Percentiles rank a stretch among this genome's conserved stretches.
Conservation (phyloP, 2,113 vertebrate species). For the Ramphastos sulfuratus region DNA sequence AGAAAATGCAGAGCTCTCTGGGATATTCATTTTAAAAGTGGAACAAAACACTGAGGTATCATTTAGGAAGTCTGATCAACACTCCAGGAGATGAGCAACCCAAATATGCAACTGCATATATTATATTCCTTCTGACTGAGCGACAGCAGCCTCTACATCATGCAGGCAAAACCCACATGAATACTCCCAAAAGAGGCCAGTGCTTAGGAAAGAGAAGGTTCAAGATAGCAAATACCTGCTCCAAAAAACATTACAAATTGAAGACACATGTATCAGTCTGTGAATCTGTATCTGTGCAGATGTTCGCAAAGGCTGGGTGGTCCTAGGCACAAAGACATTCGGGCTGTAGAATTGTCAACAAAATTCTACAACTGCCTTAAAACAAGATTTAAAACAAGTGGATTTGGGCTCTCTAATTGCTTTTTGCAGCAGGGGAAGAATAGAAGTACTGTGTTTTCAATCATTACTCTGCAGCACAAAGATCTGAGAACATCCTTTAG, state of each 20-base stretch:
- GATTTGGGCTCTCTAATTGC: not conserved
- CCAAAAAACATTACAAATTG: slow-evolving; percentile 11
- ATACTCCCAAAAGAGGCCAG: not conserved
- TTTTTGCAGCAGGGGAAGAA: not conserved
- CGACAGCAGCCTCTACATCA: slow-evolving; percentile 28
- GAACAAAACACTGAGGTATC: not conserved
- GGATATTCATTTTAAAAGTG: slow-evolving; percentile 43
- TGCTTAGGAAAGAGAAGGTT: not conserved
- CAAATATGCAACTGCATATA: slow-evolving; percentile 1
- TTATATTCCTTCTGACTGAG: not conserved
- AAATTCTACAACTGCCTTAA: not conserved
- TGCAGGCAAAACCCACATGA: slow-evolving; percentile 4
- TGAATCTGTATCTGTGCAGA: not conserved
- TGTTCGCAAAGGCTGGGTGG: not conserved
- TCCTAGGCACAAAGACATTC: not conserved
- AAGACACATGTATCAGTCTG: not conserved
- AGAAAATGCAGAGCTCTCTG: slow-evolving; percentile 19
- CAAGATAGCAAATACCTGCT: slow-evolving; percentile 5
- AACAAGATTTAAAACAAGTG: not conserved
- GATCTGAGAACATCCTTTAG: not conserved
- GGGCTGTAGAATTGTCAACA: not conserved
- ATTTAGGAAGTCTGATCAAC: not conserved
- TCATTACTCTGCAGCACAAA: not conserved
- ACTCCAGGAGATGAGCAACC: not conserved
- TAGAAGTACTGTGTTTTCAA: not conserved